A percentile compares a stretch with the other conserved stretches of the same genome.
Evolutionary conservation across 1,140 invertebrate species (phyloP).

Genomic region (Pseudobourletiella spinata): DNA sequence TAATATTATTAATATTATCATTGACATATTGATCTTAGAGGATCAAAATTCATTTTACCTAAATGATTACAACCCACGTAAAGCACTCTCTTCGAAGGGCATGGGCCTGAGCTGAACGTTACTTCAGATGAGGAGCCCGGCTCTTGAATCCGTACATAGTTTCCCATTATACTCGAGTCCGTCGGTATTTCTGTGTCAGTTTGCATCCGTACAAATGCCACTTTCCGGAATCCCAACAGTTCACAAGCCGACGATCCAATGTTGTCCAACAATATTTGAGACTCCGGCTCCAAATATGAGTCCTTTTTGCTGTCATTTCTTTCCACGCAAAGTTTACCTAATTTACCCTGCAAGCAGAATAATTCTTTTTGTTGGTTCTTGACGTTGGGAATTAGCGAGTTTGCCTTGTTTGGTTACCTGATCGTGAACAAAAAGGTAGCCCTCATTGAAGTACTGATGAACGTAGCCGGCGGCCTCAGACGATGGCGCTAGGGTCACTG

Average conservation of each 20-base stretch:
- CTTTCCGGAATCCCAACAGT: conserved; percentile 34
- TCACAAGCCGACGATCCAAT: conserved; percentile 37
- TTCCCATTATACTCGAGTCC: not conserved
- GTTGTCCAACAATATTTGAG: conserved; percentile 36
- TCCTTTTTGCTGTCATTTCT: conserved; percentile 20
- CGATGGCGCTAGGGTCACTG: conserved; percentile 67
- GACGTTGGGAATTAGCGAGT: no score
- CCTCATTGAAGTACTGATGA: conserved; percentile 55
- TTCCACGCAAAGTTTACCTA: conserved; percentile 35
- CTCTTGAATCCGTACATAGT: conserved; percentile 35
- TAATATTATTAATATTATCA: no score
- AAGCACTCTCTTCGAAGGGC: conserved; percentile 65
- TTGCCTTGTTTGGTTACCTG: no score
- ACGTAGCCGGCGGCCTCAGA: conserved; percentile 41
- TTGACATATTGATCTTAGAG: no score
- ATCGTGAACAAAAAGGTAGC: conserved; percentile 57
- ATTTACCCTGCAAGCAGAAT: conserved; percentile 25
- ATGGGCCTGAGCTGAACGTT: conserved; percentile 63
- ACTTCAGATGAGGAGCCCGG: conserved; percentile 61
- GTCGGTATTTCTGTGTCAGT: conserved; percentile 25
- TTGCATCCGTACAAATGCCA: conserved; percentile 33
- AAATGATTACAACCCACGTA: conserved; percentile 66
- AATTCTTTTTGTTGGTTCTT: no score
- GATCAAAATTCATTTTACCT: conserved; percentile 52
- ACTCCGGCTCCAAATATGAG: conserved; percentile 35